Base-by-base conservation (phyloP, 1,140 invertebrate species). In the Drosophila bocki region DNA sequence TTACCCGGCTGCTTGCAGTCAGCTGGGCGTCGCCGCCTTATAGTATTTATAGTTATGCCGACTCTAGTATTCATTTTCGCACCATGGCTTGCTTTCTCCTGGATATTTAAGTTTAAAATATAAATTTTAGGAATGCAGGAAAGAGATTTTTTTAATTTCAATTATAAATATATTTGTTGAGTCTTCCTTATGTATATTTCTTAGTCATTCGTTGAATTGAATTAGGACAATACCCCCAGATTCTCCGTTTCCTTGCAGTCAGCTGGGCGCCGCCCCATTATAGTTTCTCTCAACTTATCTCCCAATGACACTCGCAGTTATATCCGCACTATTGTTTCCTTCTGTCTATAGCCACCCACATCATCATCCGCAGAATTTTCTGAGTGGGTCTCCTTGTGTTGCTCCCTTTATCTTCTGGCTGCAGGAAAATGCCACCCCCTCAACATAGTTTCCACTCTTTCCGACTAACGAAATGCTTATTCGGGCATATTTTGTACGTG, bases 1-100 rank as follows among this genome's bases (percentile, higher is more conserved):
- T 8, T 54, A 17, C 32, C 22, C 3, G 29, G 35, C 2, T 17
- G 19, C 29, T 51, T 41, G 45, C 45, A 60, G 64, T 78, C 75
- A 78, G 65, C 75, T 78, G 75, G 75, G 75, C 75, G 75, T 70
- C 75, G 65, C 44, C 74, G 50, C 15, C 3, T 29, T 4, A 7
- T 42, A 29, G 19, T 51, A 29, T 29, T 48, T 29, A n/a, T 29
- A 48, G 13, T 56, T 39, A 26, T 11, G 8, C 53, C 37, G 53
- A 33, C 35, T 39, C 53, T 22, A 22, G 17, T 37, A 37, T 54
- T 54, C 22, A 54, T 37, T 37, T 54, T 6, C 0, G 17, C 12
- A 37, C 32, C 15, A 37, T 15, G 0, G 29, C 12, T 19, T 6
- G 0, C 7, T 15, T 9, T 15, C 22, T 22, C 12, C 17, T 15